These are phyloP conservation scores for Betta splendens DNA, from an alignment of 2,797 vertebrate species.

Conservation along the genomic window DNA sequence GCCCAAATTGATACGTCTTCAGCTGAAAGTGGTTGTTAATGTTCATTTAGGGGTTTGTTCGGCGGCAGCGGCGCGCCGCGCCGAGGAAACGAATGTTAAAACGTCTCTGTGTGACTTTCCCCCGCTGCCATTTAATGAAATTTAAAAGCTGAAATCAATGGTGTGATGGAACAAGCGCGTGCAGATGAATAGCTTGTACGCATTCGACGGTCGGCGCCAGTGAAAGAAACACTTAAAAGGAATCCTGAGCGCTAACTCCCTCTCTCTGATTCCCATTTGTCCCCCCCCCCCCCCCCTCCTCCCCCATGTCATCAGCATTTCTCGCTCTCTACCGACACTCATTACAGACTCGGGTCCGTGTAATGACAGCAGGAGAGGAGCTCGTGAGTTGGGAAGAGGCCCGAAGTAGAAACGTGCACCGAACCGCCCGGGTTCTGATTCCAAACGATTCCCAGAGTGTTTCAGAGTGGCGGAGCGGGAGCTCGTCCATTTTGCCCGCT, in stretches of 20 bases:
- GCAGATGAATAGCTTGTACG: conserved; percentile 31
- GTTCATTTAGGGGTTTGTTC: conserved; percentile 24
- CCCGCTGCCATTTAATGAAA: conserved; percentile 24
- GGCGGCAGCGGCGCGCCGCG: conserved; percentile 8
- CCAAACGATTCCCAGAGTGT: conserved; percentile 5
- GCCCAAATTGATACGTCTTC: conserved; percentile 8
- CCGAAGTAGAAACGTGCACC: conserved; percentile 23
- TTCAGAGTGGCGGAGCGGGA: no score
- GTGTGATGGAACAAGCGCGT: conserved; percentile 22
- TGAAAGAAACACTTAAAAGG: conserved; percentile 36
- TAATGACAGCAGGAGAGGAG: conserved; percentile 19
- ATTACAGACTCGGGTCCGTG: conserved; percentile 16
- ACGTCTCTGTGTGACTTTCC: conserved; percentile 14
- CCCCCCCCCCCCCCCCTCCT: no score
- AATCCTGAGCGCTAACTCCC: conserved; percentile 3
- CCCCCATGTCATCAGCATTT: conserved; percentile 20
- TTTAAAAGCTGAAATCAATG: conserved; percentile 39
- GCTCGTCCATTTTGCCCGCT: no score
- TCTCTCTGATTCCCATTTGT: conserved; percentile 32
- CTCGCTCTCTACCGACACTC: conserved; percentile 30
- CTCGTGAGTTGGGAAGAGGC: conserved; percentile 24
- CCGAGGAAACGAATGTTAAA: conserved; percentile 22
- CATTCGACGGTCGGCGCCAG: conserved; percentile 25
- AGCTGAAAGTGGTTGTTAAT: conserved; percentile 25
- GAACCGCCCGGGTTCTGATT: conserved; percentile 20